Evolutionary conservation across 2,888 invertebrate species (phyloP), one percentile per base, ranked within the genome.

Genomic region (Autographa pulchrina): DNA sequence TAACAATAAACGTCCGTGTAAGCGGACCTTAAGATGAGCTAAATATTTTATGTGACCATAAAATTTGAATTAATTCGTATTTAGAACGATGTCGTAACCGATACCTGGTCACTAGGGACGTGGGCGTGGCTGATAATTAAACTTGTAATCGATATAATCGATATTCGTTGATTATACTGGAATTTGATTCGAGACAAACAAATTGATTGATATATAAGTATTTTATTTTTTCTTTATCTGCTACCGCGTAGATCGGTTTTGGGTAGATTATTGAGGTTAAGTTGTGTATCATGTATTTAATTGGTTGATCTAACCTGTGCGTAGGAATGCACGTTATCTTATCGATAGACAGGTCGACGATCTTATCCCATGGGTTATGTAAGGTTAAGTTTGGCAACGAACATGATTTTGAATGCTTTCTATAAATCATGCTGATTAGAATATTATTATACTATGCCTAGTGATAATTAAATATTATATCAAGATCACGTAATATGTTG

Each of bases 81-180:
- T 66, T 77, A 71, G 77, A 70, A 75, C 77, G 70, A 73, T 71
- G 69, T 68, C 62, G 65, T 77, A 77, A 48, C n/a, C n/a, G 48
- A 81, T 75, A 56, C 48, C n/a, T 25, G 54, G 25, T 25, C 20
- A 56, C 62, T 70, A 54, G 68, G 65, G 38, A 31, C 63, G 83
- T 82, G 69, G 83, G 83, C 63, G 75, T 72, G 73, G 73, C 60
- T 61, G 65, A 71, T 83, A 80, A 81, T 78, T 80, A 81, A 80
- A 80, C 62, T 62, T 63, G 62, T 74, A 70, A 83, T 83, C 72
- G 75, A 83, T 83, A 73, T 68, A 48, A 48, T 48, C 48, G 75
- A 80, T 81, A 73, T 68, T 66, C 63, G 63, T 58, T 72, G 64
- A 75, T 75, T 74, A 72, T 32, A 18, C 38, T 59, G 71, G 67